Conservation (phyloP, 2,888 invertebrate species). For the Pedicia rivosa region DNA sequence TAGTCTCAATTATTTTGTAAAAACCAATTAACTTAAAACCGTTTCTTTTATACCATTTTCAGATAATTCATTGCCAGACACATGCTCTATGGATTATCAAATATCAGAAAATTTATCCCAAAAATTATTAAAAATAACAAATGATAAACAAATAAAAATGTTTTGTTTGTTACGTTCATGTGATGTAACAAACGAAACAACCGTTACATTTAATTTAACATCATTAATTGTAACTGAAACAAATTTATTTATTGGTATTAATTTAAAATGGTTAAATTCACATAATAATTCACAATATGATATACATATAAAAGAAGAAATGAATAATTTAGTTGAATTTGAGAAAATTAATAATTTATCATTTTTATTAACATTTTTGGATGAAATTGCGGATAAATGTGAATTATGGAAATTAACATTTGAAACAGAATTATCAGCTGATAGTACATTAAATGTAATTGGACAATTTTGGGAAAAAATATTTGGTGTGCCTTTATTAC, state of each 20-base stretch:
- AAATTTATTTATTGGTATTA: constrained; percentile 30
- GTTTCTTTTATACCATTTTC: constrained; percentile 6
- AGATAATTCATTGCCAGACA: constrained; percentile 30
- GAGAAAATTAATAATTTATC: constrained; percentile 23
- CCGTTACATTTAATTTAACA: constrained; percentile 19
- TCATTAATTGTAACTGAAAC: constrained; percentile 27
- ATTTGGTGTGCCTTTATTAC: constrained; percentile 34
- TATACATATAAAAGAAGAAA: constrained; percentile 29
- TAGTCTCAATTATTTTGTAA: background rate
- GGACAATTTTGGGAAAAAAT: constrained; percentile 36
- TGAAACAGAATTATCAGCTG: constrained; percentile 30
- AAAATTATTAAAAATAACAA: constrained; percentile 17
- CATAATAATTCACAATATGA: constrained; percentile 17
- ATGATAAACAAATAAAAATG: constrained; percentile 26
- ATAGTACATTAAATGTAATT: constrained; percentile 33
- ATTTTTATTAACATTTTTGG: constrained; percentile 33
- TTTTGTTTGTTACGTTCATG: constrained; percentile 32
- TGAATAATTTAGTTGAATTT: constrained; percentile 37
- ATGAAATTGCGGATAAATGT: constrained; percentile 33
- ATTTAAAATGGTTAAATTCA: constrained; percentile 32
- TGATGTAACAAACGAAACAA: constrained; percentile 19
- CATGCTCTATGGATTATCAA: constrained; percentile 26
- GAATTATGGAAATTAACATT: constrained; percentile 34
- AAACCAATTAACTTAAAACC: background rate
- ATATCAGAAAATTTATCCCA: constrained; percentile 26